phyloP scores from a whole-genome alignment of 2,888 invertebrate genomes.

The Limenitis camilla region DNA sequence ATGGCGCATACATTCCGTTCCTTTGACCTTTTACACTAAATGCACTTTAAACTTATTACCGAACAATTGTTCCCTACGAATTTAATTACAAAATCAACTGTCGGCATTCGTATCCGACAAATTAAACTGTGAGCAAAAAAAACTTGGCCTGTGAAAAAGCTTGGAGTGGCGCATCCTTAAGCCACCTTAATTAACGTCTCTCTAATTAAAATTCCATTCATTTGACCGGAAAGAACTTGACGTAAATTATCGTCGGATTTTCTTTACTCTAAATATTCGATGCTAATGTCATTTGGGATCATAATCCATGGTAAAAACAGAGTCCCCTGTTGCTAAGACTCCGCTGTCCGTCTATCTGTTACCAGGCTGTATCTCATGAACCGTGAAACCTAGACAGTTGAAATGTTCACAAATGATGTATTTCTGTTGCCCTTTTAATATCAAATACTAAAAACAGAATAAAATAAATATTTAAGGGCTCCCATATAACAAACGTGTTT shows the following conservation, averaged over 20 bases:
- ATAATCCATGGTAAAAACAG: not conserved
- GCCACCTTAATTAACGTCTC: conserved; percentile 60
- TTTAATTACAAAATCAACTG: conserved; percentile 28
- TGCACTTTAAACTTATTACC: not conserved
- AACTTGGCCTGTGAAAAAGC: conserved; percentile 30
- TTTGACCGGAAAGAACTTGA: conserved; percentile 48
- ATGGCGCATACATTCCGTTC: too few relatives aligned
- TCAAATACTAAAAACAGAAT: too few relatives aligned
- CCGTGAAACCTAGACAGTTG: too few relatives aligned
- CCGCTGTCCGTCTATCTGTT: too few relatives aligned
- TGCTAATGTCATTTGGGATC: not conserved
- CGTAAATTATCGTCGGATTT: conserved; percentile 14
- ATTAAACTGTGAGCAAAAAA: conserved; percentile 23
- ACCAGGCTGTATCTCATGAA: too few relatives aligned
- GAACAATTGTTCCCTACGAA: conserved; percentile 10
- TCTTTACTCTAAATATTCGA: conserved; percentile 7
- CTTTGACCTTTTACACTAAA: not conserved
- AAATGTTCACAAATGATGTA: too few relatives aligned
- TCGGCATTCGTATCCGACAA: conserved; percentile 21
- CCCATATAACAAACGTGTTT: too few relatives aligned
- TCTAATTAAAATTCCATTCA: conserved; percentile 70
- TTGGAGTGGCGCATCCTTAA: conserved; percentile 40
- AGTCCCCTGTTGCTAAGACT: not conserved
- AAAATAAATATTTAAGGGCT: too few relatives aligned
- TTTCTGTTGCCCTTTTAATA: too few relatives aligned